Base-by-base conservation (phyloP, 2,797 vertebrate species). In the Staurois parvus region DNA sequence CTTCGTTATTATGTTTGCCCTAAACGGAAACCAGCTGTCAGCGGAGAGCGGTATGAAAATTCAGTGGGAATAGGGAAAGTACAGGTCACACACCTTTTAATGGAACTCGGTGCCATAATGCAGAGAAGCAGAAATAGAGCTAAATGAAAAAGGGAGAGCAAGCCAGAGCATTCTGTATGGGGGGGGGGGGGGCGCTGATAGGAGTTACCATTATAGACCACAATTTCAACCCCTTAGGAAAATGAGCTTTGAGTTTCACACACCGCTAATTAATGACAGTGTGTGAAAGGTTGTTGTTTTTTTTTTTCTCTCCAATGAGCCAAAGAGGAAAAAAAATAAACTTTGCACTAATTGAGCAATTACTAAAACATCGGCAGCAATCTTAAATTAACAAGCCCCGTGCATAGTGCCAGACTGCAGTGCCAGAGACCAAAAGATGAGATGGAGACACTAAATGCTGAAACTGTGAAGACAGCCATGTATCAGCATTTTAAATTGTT, bases 301-400 rank as follows among this genome's bases (percentile, higher is more conserved):
- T 62, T 66, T 34, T 66, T 34, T 48, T 29, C 37, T 82, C 75
- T 79, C 59, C 80, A 79, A 74, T 79, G 59, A 87, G 76, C 81
- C 76, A 59, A 59, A 59, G 52, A n/a, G 79, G 68, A 28, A 83
- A 78, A 78, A 9, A 83, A 87, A 87, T 40, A 83, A 87, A 83
- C 75, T 79, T 87, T 83, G 70, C 34, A 28, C 81, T 87, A 84
- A 87, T 87, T 87, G 81, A 87, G 76, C 76, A 87, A 87, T 87
- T 87, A 87, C 85, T 79, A 79, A 32, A 76, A 62, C 78, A 79
- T 74, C 32, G 70, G 68, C 45, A 74, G 32, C 62, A 45, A 84
- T 84, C 81, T 76, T 74, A 75, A 83, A 87, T 79, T 72, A 87
- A 87, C 85, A 72, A 79, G 80, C 19, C 66, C 28, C 11, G 17